Percentiles rank a stretch among this genome's conserved stretches.
Evolutionary conservation across 2,113 vertebrate species (phyloP).

Genomic region (Triplophysa siluroides): DNA sequence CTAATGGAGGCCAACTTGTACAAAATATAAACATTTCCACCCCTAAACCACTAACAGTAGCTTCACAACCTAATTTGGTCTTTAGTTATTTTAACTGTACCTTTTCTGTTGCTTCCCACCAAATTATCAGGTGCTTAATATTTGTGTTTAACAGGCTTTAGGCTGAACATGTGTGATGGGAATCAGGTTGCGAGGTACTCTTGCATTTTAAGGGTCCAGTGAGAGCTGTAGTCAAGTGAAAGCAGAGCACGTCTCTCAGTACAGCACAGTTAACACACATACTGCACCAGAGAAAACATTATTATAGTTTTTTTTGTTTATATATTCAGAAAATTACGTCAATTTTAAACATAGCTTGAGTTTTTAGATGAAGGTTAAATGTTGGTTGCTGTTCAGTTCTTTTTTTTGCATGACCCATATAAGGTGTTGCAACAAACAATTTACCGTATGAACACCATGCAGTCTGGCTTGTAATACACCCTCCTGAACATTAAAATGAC

Average conservation of each 20-base stretch:
- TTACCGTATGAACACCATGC: too few species aligned
- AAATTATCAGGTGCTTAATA: slow-evolving; percentile 49
- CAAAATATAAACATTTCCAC: background rate
- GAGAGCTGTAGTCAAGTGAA: slow-evolving; percentile 11
- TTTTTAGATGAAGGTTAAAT: background rate
- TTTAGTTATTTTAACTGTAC: slow-evolving; percentile 1
- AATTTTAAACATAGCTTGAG: background rate
- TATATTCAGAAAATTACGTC: too few species aligned
- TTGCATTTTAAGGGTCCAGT: slow-evolving; percentile 27
- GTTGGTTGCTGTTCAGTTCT: background rate
- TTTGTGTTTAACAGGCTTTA: slow-evolving; percentile 37
- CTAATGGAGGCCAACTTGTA: background rate
- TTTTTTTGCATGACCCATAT: background rate
- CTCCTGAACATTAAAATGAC: background rate
- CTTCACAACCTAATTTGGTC: background rate
- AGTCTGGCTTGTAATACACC: background rate
- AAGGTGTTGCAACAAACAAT: too few species aligned
- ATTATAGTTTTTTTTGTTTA: too few species aligned
- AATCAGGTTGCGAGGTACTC: slow-evolving; percentile 31
- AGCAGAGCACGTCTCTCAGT: slow-evolving; percentile 12
- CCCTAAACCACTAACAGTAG: slow-evolving; percentile 17
- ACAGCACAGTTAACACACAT: slow-evolving; percentile 29
- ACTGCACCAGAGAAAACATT: background rate
- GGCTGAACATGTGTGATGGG: slow-evolving; percentile 22
- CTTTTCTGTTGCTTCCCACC: slow-evolving; percentile 30